Conservation (phyloP, 2,797 vertebrate genomes). For the Galago senegalensis region DNA sequence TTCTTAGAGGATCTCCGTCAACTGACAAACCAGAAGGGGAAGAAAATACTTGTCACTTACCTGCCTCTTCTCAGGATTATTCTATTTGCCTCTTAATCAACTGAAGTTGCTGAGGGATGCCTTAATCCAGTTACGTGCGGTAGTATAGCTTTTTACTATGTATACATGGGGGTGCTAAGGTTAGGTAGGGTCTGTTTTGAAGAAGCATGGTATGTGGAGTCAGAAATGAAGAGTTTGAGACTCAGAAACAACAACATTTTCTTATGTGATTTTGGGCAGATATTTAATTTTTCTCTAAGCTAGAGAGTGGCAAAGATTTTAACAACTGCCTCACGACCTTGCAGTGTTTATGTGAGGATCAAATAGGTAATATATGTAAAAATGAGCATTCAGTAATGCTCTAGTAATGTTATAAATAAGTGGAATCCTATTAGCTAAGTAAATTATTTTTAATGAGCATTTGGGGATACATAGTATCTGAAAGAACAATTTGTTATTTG, state of each 20-base stretch:
- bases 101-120: not conserved
- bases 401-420: conserved; percentile 52
- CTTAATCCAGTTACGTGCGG: not conserved
- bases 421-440: conserved; percentile 3
- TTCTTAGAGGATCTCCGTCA: conserved; percentile 6
- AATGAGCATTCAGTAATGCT: not conserved
- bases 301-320: not conserved
- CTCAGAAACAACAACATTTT: not conserved
- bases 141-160: not conserved
- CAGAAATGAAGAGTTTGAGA: not conserved
- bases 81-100: not conserved
- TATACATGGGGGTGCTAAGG: not conserved
- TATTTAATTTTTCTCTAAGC: not conserved
- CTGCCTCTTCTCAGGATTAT: not conserved
- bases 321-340: conserved; percentile 20
- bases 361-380: not conserved
- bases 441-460: conserved; percentile 50
- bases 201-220: not conserved
- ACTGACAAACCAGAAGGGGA: not conserved
- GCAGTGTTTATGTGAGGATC: conserved; percentile 18
- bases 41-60: not conserved
- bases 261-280: not conserved
- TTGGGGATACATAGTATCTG: not conserved
- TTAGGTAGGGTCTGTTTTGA: not conserved
- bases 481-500: conserved; percentile 70